Base-by-base conservation (phyloP, 2,888 invertebrate species). In the Cheilosia pagana region DNA sequence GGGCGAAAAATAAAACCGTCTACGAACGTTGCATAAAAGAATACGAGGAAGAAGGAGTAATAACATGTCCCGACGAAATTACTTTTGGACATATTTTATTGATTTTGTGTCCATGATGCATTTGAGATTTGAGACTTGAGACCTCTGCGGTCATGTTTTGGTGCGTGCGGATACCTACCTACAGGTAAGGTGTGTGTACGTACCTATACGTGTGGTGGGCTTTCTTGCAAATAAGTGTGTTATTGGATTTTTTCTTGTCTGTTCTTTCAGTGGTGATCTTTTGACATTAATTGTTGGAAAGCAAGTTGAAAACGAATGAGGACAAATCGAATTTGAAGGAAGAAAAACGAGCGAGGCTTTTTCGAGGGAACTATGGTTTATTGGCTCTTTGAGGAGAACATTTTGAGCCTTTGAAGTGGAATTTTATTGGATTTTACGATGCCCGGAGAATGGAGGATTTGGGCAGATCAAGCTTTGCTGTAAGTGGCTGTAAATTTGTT, bases 71-170 rank as follows among this genome's bases (percentile, higher is more conserved):
- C 81, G 76, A 48, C 67, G 72, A 86, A 86, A 86, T 86, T 86
- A 81, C 86, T 86, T 86, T 86, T 86, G 86, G 86, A 86, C 81
- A 86, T 77, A 81, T 86, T 86, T 86, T 86, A 86, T 86, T 86
- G 86, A 81, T 86, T 86, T 81, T 86, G 70, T 76, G 75, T 67
- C 75, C 76, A 71, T 85, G 75, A 52, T 70, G 62, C 52, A 75
- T 85, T 85, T 75, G 75, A 85, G 28, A 75, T 85, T 85, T 75
- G 75, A 85, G 28, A 28, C 8, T 28, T 28, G 28, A 28, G 81
- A 71, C 52, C 65, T 79, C 65, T 75, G 14, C 71, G 85, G 85
- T 79, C 70, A 79, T 65, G 65, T 52, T 43, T 55, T 50, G 8
- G 23, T 23, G 43, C 7, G 0, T 45, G 45, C 59, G 3, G 7